Evolutionary conservation across 2,888 invertebrate species (phyloP).

Genomic region (Onchidella celtica): DNA sequence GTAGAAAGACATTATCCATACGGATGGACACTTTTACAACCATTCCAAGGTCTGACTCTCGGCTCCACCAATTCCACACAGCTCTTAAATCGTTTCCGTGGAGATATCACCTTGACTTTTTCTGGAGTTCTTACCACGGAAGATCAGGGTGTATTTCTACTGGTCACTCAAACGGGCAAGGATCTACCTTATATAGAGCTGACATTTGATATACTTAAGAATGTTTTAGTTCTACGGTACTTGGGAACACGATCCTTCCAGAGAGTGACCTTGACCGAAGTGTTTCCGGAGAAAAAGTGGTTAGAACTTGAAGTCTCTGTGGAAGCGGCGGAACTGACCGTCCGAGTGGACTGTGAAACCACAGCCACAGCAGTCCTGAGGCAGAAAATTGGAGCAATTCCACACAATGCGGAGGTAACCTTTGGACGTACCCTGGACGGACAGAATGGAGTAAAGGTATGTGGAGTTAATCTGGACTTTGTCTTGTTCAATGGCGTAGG

Average conservation of each 20-base stretch:
- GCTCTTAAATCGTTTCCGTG: slow-evolving; percentile 58
- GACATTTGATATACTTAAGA: slow-evolving; percentile 60
- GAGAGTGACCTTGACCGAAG: slow-evolving; percentile 59
- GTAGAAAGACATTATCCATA: slow-evolving; percentile 56
- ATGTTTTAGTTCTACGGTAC: slow-evolving; percentile 65
- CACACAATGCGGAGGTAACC: slow-evolving; percentile 58
- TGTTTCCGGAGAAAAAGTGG: slow-evolving; percentile 60
- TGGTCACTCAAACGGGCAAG: slow-evolving; percentile 59
- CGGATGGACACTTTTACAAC: slow-evolving; percentile 59
- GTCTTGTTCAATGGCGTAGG: too few species aligned
- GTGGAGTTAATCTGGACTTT: too few species aligned
- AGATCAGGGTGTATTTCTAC: slow-evolving; percentile 59
- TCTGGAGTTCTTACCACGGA: slow-evolving; percentile 52
- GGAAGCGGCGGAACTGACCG: slow-evolving; percentile 58
- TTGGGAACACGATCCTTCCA: slow-evolving; percentile 69
- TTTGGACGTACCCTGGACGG: slow-evolving; percentile 56
- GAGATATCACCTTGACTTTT: slow-evolving; percentile 60
- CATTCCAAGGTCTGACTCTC: slow-evolving; percentile 58
- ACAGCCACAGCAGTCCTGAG: slow-evolving; percentile 54
- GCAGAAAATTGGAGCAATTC: slow-evolving; percentile 60
- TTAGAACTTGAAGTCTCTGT: slow-evolving; percentile 60
- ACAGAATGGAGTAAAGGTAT: slow-evolving; percentile 59
- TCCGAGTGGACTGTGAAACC: slow-evolving; percentile 61
- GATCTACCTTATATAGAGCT: slow-evolving; percentile 67
- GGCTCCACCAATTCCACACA: slow-evolving; percentile 52